Evolutionary conservation across 2,113 vertebrate genomes (phyloP).

Genomic region (Halichoeres trimaculatus): DNA sequence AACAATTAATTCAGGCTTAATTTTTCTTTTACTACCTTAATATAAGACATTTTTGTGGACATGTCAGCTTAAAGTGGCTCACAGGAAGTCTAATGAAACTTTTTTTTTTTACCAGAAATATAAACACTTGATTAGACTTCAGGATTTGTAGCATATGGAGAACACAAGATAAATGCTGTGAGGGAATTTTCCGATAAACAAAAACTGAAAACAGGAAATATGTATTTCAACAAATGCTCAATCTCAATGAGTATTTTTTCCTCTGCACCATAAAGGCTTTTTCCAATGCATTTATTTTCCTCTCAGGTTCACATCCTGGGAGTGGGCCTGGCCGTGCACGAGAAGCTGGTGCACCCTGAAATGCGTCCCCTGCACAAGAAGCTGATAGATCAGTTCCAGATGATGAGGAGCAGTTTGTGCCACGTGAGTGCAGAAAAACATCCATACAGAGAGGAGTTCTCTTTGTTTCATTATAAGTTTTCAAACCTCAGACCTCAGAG

Average conservation of each 20-base stretch:
- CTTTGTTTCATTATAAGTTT: background rate
- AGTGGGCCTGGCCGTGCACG: constrained; percentile 94
- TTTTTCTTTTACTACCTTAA: too few relatives aligned
- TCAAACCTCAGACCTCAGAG: background rate
- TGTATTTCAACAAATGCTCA: too few relatives aligned
- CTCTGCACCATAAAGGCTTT: background rate
- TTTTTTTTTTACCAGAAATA: too few relatives aligned
- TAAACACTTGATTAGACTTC: too few relatives aligned
- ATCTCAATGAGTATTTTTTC: too few relatives aligned
- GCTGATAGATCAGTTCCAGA: constrained; percentile 98
- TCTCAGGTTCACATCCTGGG: constrained; percentile 92
- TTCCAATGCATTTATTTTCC: background rate
- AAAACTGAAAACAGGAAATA: background rate
- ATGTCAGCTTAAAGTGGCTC: too few relatives aligned
- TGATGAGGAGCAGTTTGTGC: constrained; percentile 97
- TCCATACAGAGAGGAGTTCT: background rate
- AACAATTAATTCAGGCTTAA: too few relatives aligned
- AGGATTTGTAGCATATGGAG: too few relatives aligned
- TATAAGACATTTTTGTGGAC: too few relatives aligned
- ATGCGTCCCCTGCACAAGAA: constrained; percentile 99
- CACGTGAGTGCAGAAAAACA: constrained; percentile 85
- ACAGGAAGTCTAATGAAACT: too few relatives aligned
- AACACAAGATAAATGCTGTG: too few relatives aligned
- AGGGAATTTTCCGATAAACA: background rate
- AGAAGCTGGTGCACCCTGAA: constrained; percentile 97